Conservation (phyloP, 2,888 invertebrate genomes). For the Dermolepida albohirtum region DNA sequence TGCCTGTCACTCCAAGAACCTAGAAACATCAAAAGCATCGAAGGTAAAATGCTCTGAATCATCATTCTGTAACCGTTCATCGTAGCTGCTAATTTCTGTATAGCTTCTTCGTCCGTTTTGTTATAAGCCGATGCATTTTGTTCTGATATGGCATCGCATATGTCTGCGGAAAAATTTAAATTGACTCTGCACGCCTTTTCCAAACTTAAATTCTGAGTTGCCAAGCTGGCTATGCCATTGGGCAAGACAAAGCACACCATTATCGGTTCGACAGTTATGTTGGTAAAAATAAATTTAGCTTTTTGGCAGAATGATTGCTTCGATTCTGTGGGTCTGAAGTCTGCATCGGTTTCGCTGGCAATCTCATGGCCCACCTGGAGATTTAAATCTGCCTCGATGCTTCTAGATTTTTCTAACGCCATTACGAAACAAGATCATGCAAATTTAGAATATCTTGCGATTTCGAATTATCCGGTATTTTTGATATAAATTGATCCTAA, state of each 20-base stretch:
- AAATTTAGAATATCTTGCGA: no score
- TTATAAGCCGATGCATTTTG: slow-evolving; percentile 51
- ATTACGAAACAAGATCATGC: slow-evolving; percentile 41
- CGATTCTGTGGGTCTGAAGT: slow-evolving; percentile 4
- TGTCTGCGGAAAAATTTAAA: slow-evolving; percentile 62
- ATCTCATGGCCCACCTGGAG: slow-evolving; percentile 4
- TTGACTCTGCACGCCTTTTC: slow-evolving; percentile 71
- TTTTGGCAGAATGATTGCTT: slow-evolving; percentile 64
- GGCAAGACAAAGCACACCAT: slow-evolving; percentile 74
- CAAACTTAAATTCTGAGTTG: slow-evolving; percentile 68
- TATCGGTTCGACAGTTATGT: slow-evolving; percentile 76
- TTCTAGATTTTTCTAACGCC: slow-evolving; percentile 61
- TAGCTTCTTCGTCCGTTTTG: slow-evolving; percentile 56
- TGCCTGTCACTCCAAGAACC: slow-evolving; percentile 79
- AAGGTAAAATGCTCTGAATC: slow-evolving; percentile 82
- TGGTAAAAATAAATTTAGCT: slow-evolving; percentile 67
- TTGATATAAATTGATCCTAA: no score
- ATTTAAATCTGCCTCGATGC: slow-evolving; percentile 54
- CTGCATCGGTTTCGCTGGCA: neutral
- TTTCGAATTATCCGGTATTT: no score
- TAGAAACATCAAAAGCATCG: slow-evolving; percentile 79
- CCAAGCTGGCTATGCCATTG: slow-evolving; percentile 57
- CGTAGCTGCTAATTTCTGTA: slow-evolving; percentile 78
- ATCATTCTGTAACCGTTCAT: slow-evolving; percentile 86
- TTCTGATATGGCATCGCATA: slow-evolving; percentile 62